Base-by-base conservation (phyloP, 2,113 vertebrate species). In the Bucco capensis region DNA sequence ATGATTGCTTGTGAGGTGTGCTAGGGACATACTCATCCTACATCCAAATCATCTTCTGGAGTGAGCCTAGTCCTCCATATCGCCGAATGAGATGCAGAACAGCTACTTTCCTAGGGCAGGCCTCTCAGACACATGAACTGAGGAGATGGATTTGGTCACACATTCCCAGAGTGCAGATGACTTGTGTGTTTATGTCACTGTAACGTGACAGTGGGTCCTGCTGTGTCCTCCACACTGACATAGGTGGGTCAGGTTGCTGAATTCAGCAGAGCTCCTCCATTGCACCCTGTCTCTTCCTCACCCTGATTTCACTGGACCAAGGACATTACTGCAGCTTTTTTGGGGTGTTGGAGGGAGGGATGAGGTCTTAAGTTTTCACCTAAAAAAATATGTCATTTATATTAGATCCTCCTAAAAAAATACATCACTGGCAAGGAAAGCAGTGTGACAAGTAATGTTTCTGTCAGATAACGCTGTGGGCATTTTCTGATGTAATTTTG, bases 231-330 rank as follows among this genome's bases (percentile, higher is more conserved):
- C 30, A 19, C 2, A 1, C 13, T 5, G 3, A 16, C 31, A n/a
- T 25, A 27, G 67, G 10, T 17, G 17, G 49, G 19, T 83, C 47
- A 47, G 19, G 37, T 24, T 13, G 12, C 33, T 67, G 57, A 57
- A 40, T 19, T 66, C 51, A 69, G 44, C 33, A 31, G 13, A 86
- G 21, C 5, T 77, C 2, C 2, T 17, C 5, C 6, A 24, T 62
- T 21, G 17, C 27, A 31, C 8, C 7, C 35, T 76, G 30, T 33
- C 61, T 58, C 19, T 9, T 28, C 24, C 17, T 0, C 1, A 0
- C 10, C 19, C 10, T 33, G 27, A 30, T 90, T 81, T 71, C 50
- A 16, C 35, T 23, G 24, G 27, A n/a, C 47, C 60, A 71, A 56
- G 44, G 56, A 10, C 19, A 49, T 16, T 18, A 11, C 15, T 67